Evolutionary conservation across 2,113 vertebrate species (phyloP).

Genomic region (Hypocryptadius cinnamomeus): DNA sequence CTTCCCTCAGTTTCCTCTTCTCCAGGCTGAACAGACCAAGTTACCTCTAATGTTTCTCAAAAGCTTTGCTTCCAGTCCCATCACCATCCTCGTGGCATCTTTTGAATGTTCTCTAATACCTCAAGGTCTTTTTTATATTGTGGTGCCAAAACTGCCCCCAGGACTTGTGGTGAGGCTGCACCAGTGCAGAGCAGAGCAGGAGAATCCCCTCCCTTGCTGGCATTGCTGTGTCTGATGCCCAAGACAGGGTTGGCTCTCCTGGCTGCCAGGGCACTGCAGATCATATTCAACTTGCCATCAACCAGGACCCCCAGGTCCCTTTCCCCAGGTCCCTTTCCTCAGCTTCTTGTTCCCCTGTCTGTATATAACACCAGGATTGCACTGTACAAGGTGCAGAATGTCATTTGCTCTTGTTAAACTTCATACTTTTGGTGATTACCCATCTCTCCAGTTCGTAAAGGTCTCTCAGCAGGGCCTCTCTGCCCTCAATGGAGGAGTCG

Average conservation of each 20-base stretch:
- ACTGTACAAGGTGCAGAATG: not conserved
- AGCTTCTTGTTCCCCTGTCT: not conserved
- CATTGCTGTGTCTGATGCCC: not conserved
- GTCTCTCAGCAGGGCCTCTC: not conserved
- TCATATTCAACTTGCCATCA: not conserved
- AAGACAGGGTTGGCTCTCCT: accelerated
- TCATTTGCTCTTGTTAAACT: not conserved
- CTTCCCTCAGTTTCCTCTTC: not conserved
- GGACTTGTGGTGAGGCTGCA: not conserved
- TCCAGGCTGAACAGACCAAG: not conserved
- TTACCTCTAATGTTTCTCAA: not conserved
- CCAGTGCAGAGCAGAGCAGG: not conserved
- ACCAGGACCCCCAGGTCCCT: not conserved
- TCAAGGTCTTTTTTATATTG: not conserved
- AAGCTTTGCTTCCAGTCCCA: not conserved
- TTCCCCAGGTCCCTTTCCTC: not conserved
- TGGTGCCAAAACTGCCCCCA: not conserved
- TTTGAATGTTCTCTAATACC: not conserved
- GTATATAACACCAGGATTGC: not conserved
- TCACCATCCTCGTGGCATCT: not conserved
- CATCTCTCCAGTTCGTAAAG: not conserved
- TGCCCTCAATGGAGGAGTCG: not conserved
- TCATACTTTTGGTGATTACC: not conserved
- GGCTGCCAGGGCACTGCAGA: not conserved
- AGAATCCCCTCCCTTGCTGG: not conserved